phyloP scores from a whole-genome alignment of 2,113 vertebrate species.

The Tringa solitaria region DNA sequence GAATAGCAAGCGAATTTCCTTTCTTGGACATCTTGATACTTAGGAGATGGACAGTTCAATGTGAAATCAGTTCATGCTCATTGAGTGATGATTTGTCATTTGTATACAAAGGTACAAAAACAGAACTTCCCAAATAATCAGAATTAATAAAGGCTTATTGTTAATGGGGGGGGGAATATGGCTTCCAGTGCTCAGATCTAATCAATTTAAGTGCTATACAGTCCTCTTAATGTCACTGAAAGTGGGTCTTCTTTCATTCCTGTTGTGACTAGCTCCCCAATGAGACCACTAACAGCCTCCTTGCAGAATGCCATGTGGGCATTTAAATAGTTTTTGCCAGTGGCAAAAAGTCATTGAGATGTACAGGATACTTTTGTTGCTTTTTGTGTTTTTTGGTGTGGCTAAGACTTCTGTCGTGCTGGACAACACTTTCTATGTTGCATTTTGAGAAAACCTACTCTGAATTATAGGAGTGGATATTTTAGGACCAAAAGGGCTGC shows the following conservation, averaged over 20 bases:
- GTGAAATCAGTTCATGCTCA: constrained; percentile 26
- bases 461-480: neutral
- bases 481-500: neutral
- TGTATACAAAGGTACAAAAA: neutral
- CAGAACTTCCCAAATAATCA: neutral
- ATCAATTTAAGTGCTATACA: neutral
- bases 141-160: neutral
- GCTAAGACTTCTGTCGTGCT: neutral
- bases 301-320: neutral
- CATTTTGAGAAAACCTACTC: neutral
- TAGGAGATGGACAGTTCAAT: constrained; percentile 59
- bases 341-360: neutral
- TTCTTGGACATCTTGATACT: constrained; percentile 35
- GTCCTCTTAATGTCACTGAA: neutral
- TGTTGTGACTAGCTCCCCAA: neutral
- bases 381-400: neutral
- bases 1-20: constrained; percentile 57
- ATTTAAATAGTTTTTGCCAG: neutral
- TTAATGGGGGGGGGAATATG: neutral
- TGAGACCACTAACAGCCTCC: neutral
- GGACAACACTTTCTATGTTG: neutral
- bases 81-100: constrained; percentile 48
- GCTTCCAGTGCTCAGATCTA: neutral
- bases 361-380: neutral
- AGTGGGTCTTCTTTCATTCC: neutral